Evolutionary conservation across 2,113 vertebrate species (phyloP), one percentile per base, ranked within the genome.

Genomic region (Tetrao urogallus): DNA sequence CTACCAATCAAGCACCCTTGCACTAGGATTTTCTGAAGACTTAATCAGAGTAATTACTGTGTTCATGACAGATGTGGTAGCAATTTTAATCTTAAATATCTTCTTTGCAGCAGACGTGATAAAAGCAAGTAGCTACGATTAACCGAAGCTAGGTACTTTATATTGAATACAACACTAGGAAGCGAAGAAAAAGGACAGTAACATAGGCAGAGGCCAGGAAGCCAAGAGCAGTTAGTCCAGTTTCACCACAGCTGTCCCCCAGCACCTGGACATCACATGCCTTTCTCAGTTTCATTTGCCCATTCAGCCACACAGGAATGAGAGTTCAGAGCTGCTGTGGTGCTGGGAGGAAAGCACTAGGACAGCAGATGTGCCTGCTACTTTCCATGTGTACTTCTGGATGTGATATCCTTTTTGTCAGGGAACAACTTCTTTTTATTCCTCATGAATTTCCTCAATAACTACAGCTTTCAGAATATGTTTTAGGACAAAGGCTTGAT

Each of bases 401-500:
- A 72, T 38, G 36, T 18, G 52, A 87, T 57, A 82, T 34, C 56
- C 30, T 42, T 54, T 42, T 32, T 91, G 78, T 43, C 71, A 91
- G 63, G 73, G 72, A 43, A 34, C 34, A 50, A 50, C 60, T 63
- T 67, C 52, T 86, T 90, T 73, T 60, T 24, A 67, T 86, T 74
- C 95, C 61, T 81, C 61, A 12, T 30, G 11, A 86, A 93, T 86
- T 86, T 88, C 76, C 73, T 88, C 93, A 88, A 81, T 71, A 90
- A 74, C 87, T 21, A 36, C 79, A 88, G 54, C 76, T 96, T 96
- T 90, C 88, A 47, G 92, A 92, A 90, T 1, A 65, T 13, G 36
- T 78, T 86, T 93, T 74, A 96, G 94, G 88, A 83, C 73, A 94
- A 96, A 78, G 88, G 43, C 20, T 27, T 65, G 73, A 70, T 86